phyloP scores from a whole-genome alignment of 2,888 invertebrate species.

The Brenthis daphne region DNA sequence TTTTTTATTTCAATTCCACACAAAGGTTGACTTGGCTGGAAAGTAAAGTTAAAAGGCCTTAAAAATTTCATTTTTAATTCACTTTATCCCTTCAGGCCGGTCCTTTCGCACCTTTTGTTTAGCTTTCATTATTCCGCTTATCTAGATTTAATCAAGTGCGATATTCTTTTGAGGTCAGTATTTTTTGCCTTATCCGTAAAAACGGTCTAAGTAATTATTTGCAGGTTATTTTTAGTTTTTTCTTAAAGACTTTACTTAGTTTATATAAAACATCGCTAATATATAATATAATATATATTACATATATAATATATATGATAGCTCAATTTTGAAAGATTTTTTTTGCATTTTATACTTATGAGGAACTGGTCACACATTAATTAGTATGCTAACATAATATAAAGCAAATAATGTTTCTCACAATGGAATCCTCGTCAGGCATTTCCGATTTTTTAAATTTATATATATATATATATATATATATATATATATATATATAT shows the following conservation, averaged over 20 bases:
- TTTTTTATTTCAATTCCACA: constrained; percentile 2
- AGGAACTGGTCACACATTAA: too few species aligned
- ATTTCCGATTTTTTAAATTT: too few species aligned
- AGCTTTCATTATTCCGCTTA: constrained; percentile 34
- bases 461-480: too few species aligned
- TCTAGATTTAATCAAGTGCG: constrained; percentile 28
- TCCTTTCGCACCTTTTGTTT: constrained; percentile 29
- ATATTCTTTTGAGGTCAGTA: constrained; percentile 23
- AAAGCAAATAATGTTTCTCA: too few species aligned
- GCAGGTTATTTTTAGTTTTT: neutral
- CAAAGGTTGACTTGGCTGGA: constrained; percentile 14
- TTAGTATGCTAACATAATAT: too few species aligned
- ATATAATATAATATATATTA: too few species aligned
- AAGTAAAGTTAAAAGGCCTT: constrained; percentile 13
- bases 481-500: too few species aligned
- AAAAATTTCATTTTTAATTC: constrained; percentile 21
- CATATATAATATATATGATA: too few species aligned
- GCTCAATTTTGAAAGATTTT: too few species aligned
- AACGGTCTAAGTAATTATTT: constrained; percentile 3
- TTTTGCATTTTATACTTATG: too few species aligned
- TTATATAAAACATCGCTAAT: too few species aligned
- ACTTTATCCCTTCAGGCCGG: constrained; percentile 13
- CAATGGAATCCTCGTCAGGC: too few species aligned
- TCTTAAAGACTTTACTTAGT: neutral
- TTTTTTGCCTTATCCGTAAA: constrained; percentile 7